phyloP scores from a whole-genome alignment of 1,140 invertebrate species.

The Cataglyphis hispanica region DNA sequence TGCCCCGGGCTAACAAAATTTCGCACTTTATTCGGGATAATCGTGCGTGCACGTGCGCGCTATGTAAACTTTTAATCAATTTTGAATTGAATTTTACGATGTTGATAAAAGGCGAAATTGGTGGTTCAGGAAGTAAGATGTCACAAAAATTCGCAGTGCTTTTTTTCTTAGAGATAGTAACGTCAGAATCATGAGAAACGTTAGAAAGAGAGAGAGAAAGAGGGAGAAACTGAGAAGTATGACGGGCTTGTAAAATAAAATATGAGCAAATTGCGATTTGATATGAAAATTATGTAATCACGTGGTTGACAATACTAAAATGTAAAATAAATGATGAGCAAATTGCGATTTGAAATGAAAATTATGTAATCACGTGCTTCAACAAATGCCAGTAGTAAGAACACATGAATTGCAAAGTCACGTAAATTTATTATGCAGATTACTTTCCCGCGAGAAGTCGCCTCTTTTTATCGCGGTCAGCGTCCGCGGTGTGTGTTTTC shows the following conservation, averaged over 20 bases:
- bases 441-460: neutral
- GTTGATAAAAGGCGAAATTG: neutral
- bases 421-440: neutral
- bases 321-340: neutral
- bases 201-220: neutral
- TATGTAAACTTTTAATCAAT: slow-evolving; percentile 26
- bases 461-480: neutral
- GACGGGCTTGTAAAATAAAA: neutral
- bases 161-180: too few species aligned
- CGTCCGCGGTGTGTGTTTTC: neutral
- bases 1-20: neutral
- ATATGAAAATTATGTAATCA: too few species aligned
- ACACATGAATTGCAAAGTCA: neutral
- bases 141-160: neutral
- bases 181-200: too few species aligned
- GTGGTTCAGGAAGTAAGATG: neutral
- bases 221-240: neutral
- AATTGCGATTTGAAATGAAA: neutral
- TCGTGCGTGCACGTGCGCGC: neutral
- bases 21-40: neutral
- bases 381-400: neutral
- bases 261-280: too few species aligned
- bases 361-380: neutral
- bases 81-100: neutral
- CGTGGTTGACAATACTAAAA: too few species aligned